Evolutionary conservation across 2,888 invertebrate species (phyloP).

Genomic region (Allolobophora icterica): DNA sequence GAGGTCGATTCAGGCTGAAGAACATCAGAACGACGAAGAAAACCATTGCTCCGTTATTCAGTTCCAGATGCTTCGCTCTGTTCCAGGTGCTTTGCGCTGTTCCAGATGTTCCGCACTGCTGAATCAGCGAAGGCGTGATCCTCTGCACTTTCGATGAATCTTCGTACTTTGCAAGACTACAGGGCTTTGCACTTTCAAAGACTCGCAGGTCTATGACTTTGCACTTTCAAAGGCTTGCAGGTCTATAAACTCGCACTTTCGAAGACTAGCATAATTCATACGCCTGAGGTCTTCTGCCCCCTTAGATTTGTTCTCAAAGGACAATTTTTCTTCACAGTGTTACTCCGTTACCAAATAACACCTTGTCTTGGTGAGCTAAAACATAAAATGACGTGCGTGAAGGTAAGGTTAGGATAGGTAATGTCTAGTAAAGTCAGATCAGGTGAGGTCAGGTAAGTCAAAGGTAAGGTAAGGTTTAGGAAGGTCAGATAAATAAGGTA

Average conservation of each 20-base stretch:
- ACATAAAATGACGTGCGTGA: neutral
- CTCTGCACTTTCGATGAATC: neutral
- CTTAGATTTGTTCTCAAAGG: neutral
- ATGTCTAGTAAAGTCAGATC: no score
- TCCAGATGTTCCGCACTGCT: neutral
- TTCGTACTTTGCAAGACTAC: no score
- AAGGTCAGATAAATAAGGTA: no score
- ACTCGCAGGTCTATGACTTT: no score
- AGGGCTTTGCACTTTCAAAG: no score
- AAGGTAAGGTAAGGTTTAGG: no score
- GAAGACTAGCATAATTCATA: no score
- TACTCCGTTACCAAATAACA: neutral
- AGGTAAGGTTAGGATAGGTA: neutral
- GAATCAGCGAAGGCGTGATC: neutral
- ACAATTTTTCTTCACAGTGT: neutral
- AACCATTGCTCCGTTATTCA: neutral
- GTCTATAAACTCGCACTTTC: no score
- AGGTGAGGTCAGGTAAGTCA: no score
- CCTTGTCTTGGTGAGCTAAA: neutral
- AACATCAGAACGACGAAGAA: neutral
- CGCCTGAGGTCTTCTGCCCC: neutral
- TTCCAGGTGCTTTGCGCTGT: no score
- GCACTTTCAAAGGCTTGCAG: no score
- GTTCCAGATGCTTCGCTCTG: neutral
- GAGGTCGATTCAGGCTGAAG: neutral